Evolutionary conservation across 1,140 invertebrate genomes (phyloP).

Genomic region (Drosophila albomicans): DNA sequence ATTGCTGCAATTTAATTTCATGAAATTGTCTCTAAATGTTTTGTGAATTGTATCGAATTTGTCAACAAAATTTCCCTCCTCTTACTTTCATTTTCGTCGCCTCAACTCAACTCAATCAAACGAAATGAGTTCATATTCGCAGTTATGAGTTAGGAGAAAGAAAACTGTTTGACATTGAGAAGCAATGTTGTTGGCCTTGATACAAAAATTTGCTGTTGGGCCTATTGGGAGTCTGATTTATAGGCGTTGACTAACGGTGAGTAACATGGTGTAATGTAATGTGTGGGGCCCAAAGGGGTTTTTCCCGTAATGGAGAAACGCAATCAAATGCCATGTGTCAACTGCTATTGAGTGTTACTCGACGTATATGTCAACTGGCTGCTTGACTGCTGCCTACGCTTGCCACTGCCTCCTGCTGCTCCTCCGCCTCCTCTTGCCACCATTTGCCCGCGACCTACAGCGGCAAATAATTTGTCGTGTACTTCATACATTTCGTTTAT

Average conservation of each 20-base stretch:
- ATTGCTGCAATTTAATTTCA: too few relatives aligned
- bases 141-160: not conserved
- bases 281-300: slow-evolving; percentile 34
- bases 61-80: not conserved
- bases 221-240: slow-evolving; percentile 14
- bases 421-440: not conserved
- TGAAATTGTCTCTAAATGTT: too few relatives aligned
- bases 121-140: slow-evolving; percentile 11
- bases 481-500: slow-evolving; percentile 34
- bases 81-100: not conserved
- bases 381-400: not conserved
- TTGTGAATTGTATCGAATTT: too few relatives aligned
- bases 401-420: not conserved
- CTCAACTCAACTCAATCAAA: not conserved
- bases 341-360: slow-evolving; percentile 42
- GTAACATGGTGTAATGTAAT: not conserved
- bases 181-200: slow-evolving; percentile 21
- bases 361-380: slow-evolving; percentile 25
- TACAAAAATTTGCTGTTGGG: slow-evolving; percentile 6
- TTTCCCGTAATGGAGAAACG: slow-evolving; percentile 39
- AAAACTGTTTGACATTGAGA: slow-evolving; percentile 3
- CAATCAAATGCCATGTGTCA: slow-evolving; percentile 54
- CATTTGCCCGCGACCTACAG: slow-evolving; percentile 19
- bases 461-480: slow-evolving; percentile 47
- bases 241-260: slow-evolving; percentile 14